Base-by-base conservation (phyloP, 2,888 invertebrate genomes). In the Nudaria mundana region DNA sequence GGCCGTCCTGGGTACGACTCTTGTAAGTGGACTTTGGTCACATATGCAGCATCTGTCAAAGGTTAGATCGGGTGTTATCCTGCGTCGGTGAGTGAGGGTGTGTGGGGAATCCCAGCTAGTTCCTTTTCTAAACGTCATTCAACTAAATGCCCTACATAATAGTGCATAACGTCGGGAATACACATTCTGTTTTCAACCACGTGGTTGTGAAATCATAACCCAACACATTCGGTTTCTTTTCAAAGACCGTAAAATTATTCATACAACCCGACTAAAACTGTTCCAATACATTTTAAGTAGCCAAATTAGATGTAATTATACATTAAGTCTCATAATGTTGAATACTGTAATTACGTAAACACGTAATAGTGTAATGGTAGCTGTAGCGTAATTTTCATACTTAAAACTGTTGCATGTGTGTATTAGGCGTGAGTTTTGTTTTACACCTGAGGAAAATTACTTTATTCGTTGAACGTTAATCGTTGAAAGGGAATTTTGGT, bases 261-360 rank as follows among this genome's bases (percentile, higher is more conserved):
- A 8, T 24, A 12, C 13, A 14, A 13, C 4, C 22, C 10, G 0
- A 24, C 14, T 16, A 29, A 13, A 35, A 30, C 8, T 23, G n/a
- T n/a, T 33, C 24, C 15, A 23, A 23, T 32, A 32, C 10, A 10
- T 16, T 16, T 35, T 22, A 20, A 32, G 28, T 32, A 11, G 8
- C 8, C 12, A 24, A 35, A 35, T 38, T 25, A 43, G 15, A 15
- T 33, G 24, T 4, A 14, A 14, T 22, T 42, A 30, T 32, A 30
- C 23, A 31, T 31, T 30, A 11, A 18, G 13, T 5, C 18, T 24
- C 16, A 37, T 30, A 30, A 36, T 22, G 24, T 12, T 12, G 42
- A 37, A 4, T 29, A 13, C 14, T 45, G 30, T 35, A 37, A 48
- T 48, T 44, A 53, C 8, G 26, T 37, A 11, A n/a, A n/a, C 8